Evolutionary conservation across 2,888 invertebrate species (phyloP).

Genomic region (Campoplex nolae): DNA sequence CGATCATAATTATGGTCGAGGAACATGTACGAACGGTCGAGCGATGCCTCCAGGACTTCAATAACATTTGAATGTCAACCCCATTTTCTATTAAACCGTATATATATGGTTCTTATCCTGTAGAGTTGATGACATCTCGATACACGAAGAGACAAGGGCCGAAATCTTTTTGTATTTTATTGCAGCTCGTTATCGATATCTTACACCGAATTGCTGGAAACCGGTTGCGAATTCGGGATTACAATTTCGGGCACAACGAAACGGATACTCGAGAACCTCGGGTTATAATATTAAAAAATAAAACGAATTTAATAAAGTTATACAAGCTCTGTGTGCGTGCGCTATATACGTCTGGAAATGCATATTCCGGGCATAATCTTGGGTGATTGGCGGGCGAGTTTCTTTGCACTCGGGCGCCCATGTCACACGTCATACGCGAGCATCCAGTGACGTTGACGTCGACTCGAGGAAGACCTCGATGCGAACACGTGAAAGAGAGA

Average conservation of each 20-base stretch:
- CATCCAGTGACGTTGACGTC: slow-evolving; percentile 63
- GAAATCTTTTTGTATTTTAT: slow-evolving; percentile 12
- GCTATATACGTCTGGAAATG: slow-evolving; percentile 32
- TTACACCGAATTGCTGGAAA: neutral
- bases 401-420: slow-evolving; percentile 57
- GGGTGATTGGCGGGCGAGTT: slow-evolving; percentile 56
- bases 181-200: neutral
- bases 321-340: neutral
- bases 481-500: slow-evolving; percentile 51
- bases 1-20: slow-evolving; percentile 42
- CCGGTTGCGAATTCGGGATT: neutral
- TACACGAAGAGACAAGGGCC: neutral
- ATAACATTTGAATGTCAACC: slow-evolving; percentile 17
- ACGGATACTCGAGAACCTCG: neutral
- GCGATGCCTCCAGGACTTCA: neutral
- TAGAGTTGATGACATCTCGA: neutral
- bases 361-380: slow-evolving; percentile 37
- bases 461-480: slow-evolving; percentile 39
- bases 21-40: neutral
- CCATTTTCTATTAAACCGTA: slow-evolving; percentile 12
- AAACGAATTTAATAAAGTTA: slow-evolving; percentile 32
- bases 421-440: slow-evolving; percentile 51
- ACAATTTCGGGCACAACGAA: slow-evolving; percentile 9
- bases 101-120: neutral
- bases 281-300: neutral